These are phyloP conservation scores for Brevimyrus niger DNA, from an alignment of 2,113 vertebrate species.

Conservation along the genomic window DNA sequence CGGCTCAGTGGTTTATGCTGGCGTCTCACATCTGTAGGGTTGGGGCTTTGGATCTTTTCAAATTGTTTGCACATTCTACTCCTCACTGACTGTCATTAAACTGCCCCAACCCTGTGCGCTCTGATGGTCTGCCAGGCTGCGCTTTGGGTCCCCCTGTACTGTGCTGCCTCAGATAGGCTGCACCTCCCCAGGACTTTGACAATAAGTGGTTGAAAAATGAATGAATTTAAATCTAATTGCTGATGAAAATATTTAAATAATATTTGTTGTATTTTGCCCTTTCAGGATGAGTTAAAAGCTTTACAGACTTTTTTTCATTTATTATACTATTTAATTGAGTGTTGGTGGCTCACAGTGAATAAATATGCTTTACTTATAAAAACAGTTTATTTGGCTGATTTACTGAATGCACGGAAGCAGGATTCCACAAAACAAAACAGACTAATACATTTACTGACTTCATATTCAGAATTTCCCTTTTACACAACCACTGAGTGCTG, in stretches of 20 bases:
- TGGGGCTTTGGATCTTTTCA: background rate
- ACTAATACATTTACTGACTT: background rate
- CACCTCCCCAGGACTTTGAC: background rate
- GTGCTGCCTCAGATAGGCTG: background rate
- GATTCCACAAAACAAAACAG: background rate
- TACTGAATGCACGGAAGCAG: background rate
- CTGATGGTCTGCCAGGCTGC: background rate
- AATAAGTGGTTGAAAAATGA: background rate
- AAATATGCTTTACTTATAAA: background rate
- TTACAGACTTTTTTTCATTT: background rate
- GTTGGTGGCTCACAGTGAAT: background rate
- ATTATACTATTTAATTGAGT: background rate
- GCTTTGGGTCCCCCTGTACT: background rate
- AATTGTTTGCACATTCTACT: background rate
- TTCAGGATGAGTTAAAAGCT: background rate
- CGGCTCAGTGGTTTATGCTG: background rate
- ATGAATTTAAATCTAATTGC: background rate
- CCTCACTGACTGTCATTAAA: background rate
- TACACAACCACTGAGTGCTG: background rate
- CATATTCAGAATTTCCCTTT: background rate
- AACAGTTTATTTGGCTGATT: background rate
- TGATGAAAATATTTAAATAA: background rate
- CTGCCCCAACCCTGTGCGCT: background rate
- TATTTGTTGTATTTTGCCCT: background rate
- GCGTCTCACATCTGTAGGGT: background rate